A percentile compares a stretch with the other conserved stretches of the same genome.
These are phyloP conservation scores for Cosmia trapezina DNA, from an alignment of 2,888 invertebrate genomes.

Conservation along the genomic window DNA sequence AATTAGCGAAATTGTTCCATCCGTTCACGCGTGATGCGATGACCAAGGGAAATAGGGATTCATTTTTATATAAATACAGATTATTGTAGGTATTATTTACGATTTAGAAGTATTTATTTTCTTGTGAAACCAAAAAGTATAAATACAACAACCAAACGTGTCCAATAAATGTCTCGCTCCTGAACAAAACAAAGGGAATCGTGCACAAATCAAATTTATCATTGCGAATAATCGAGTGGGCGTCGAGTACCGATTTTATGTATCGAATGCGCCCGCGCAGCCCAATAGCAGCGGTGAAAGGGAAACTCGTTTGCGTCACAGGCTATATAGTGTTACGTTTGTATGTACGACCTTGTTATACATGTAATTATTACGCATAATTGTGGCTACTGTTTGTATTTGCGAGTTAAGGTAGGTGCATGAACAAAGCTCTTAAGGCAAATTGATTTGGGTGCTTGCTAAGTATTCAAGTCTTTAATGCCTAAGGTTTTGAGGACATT, in stretches of 20 bases:
- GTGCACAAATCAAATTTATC: slow-evolving; percentile 64
- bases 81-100: slow-evolving; percentile 7
- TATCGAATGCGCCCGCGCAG: slow-evolving; percentile 66
- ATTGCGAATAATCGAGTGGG: slow-evolving; percentile 72
- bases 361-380: slow-evolving; percentile 72
- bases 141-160: slow-evolving; percentile 6
- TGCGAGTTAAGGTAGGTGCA: slow-evolving; percentile 10
- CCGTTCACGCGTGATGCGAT: too few species aligned
- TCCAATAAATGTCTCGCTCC: slow-evolving; percentile 30
- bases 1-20: too few species aligned
- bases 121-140: slow-evolving; percentile 18
- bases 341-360: slow-evolving; percentile 75
- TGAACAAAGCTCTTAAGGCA: slow-evolving; percentile 24
- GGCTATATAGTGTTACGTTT: slow-evolving; percentile 68
- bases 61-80: too few species aligned
- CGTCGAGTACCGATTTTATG: slow-evolving; percentile 69
- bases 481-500: slow-evolving; percentile 35
- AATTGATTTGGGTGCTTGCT: slow-evolving; percentile 12
- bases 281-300: slow-evolving; percentile 85
- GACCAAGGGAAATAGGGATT: too few species aligned
- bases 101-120: neutral
- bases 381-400: slow-evolving; percentile 61
- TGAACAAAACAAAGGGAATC: slow-evolving; percentile 62
- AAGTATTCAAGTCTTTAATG: slow-evolving; percentile 19
- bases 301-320: slow-evolving; percentile 84